These are phyloP conservation scores for Aphidius ervi DNA, from an alignment of 1,140 invertebrate species.

Conservation along the genomic window DNA sequence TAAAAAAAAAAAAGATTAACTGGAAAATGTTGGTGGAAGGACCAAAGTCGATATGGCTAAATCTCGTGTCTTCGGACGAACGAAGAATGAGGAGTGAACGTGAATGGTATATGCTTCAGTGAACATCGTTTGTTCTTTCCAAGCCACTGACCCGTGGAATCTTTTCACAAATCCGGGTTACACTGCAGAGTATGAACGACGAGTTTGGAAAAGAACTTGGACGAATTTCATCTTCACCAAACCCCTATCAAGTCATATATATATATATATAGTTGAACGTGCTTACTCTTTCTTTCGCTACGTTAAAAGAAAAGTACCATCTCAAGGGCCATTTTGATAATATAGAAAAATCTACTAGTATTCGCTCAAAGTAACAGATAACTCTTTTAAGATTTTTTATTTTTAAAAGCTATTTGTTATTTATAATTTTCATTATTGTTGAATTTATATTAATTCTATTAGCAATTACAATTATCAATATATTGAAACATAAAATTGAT, in stretches of 20 bases:
- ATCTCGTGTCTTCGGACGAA: slow-evolving; percentile 26
- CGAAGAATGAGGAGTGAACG: slow-evolving; percentile 32
- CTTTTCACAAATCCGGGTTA: slow-evolving; percentile 53
- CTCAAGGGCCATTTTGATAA: slow-evolving; percentile 31
- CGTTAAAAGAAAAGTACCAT: neutral
- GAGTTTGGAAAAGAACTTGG: slow-evolving; percentile 1
- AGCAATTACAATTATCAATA: too few species aligned
- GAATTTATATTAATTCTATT: too few species aligned
- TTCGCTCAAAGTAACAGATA: slow-evolving; percentile 18
- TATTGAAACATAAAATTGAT: too few species aligned
- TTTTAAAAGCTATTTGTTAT: too few species aligned
- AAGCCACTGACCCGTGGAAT: slow-evolving; percentile 49
- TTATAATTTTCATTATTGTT: too few species aligned
- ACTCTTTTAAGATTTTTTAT: too few species aligned
- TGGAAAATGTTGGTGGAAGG: slow-evolving; percentile 18
- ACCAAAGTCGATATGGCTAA: slow-evolving; percentile 34
- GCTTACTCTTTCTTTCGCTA: neutral
- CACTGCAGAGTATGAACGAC: slow-evolving; percentile 26
- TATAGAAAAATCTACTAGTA: slow-evolving; percentile 23
- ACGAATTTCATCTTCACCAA: slow-evolving; percentile 21
- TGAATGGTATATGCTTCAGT: slow-evolving; percentile 46
- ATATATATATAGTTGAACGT: slow-evolving; percentile 14
- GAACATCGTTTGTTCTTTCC: slow-evolving; percentile 54
- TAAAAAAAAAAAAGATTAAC: slow-evolving; percentile 3
- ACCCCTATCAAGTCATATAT: slow-evolving; percentile 2